Conservation (phyloP, 2,888 invertebrate genomes). For the Acanthosepion esculentum region DNA sequence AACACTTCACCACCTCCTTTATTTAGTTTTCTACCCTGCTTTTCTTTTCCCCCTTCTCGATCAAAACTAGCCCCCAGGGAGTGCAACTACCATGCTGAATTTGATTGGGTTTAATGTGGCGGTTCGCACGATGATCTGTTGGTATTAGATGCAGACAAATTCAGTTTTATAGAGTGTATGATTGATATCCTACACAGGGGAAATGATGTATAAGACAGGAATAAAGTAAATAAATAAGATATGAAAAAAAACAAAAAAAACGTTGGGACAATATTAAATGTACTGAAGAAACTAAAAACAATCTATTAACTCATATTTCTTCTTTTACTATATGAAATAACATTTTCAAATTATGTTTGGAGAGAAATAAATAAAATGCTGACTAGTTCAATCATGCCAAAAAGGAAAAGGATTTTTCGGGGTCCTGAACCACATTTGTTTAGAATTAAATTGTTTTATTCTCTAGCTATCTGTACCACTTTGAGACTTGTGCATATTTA, state of each 20-base stretch:
- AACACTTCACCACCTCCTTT: not conserved
- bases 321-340: too few species aligned
- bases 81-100: not conserved
- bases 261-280: not conserved
- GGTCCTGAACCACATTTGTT: too few species aligned
- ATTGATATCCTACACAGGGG: not conserved
- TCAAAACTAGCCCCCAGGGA: not conserved
- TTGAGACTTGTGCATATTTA: too few species aligned
- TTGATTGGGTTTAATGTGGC: conserved; percentile 1
- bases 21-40: not conserved
- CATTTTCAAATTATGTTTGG: too few species aligned
- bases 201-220: not conserved
- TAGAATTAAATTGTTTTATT: too few species aligned
- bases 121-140: not conserved
- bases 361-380: too few species aligned
- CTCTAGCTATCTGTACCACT: too few species aligned
- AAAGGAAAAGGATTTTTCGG: too few species aligned
- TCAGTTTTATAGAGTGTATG: not conserved
- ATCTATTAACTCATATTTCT: too few species aligned
- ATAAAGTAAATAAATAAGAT: not conserved
- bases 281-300: too few species aligned
- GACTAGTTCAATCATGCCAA: too few species aligned
- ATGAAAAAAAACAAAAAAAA: not conserved
- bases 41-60: not conserved
- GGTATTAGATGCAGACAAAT: conserved; percentile 4